These are phyloP conservation scores for Nesogale talazaci DNA, from an alignment of 2,113 vertebrate genomes.

Conservation along the genomic window DNA sequence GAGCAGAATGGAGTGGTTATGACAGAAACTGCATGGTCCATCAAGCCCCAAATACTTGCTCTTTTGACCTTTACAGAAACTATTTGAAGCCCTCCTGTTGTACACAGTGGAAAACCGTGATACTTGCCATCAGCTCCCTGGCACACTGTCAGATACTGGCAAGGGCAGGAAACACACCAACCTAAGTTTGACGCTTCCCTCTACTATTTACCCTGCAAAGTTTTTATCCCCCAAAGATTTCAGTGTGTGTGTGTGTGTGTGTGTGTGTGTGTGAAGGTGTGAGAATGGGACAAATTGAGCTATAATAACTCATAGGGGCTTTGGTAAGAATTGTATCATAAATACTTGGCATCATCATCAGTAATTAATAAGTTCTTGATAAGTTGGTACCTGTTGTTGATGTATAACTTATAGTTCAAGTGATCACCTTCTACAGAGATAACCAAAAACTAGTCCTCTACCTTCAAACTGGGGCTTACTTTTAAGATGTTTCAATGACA, in stretches of 20 bases:
- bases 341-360: background rate
- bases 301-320: background rate
- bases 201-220: background rate
- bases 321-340: background rate
- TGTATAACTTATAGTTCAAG: background rate
- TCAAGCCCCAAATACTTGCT: background rate
- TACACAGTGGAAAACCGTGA: background rate
- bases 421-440: background rate
- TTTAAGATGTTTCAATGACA: background rate
- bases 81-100: background rate
- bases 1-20: background rate
- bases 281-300: no score
- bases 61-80: background rate
- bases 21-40: background rate
- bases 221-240: background rate
- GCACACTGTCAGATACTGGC: background rate
- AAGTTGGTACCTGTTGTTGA: background rate
- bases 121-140: background rate
- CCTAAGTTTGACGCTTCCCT: background rate
- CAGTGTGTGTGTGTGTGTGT: no score
- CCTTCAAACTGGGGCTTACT: background rate
- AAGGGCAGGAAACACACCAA: background rate
- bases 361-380: background rate
- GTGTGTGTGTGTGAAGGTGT: no score
- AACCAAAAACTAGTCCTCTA: background rate